A percentile compares a stretch with the other conserved stretches of the same genome.
phyloP scores from a whole-genome alignment of 1,140 invertebrate genomes.

The Nephila pilipes region DNA sequence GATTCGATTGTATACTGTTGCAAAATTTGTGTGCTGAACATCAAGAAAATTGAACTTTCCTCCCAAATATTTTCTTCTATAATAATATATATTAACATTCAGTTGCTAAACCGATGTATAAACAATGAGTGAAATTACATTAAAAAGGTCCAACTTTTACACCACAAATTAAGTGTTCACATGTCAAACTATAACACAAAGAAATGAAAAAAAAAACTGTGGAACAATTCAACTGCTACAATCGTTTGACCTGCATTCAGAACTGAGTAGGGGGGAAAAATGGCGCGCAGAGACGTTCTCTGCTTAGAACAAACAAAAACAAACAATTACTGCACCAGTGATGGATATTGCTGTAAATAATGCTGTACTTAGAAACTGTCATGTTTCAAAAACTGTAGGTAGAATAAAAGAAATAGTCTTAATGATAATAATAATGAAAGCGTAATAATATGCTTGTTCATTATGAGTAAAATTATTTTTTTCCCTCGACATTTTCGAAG shows the following conservation, averaged over 20 bases:
- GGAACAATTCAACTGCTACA: neutral
- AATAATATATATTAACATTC: neutral
- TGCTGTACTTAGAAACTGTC: neutral
- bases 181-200: constrained; percentile 4
- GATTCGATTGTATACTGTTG: too few relatives aligned
- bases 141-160: neutral
- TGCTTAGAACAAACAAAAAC: neutral
- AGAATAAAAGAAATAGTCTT: neutral
- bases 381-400: neutral
- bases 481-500: neutral
- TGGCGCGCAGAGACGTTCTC: neutral
- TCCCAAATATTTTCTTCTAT: neutral
- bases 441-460: constrained; percentile 26
- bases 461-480: constrained; percentile 25
- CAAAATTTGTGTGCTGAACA: neutral
- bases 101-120: neutral
- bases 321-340: neutral
- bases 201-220: neutral
- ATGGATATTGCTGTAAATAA: neutral
- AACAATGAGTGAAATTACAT: neutral
- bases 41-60: neutral
- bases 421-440: constrained; percentile 21
- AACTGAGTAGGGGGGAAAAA: neutral
- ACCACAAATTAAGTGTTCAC: neutral
- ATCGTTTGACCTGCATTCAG: neutral